Conservation (phyloP, 1,140 invertebrate species). For the Anoplolepis gracilipes region DNA sequence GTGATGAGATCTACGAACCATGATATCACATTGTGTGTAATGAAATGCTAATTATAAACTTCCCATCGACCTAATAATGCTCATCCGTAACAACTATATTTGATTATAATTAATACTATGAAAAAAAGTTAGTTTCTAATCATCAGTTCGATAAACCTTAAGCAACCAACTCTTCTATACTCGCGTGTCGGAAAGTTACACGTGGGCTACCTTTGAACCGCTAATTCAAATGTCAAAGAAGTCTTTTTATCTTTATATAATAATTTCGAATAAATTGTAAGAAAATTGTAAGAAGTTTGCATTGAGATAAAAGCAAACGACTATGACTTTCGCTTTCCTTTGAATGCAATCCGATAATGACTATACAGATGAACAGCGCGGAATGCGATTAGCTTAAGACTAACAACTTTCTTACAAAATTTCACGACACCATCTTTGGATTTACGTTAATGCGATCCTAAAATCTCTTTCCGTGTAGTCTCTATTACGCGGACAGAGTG, state of each 20-base stretch:
- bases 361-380: not conserved
- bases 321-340: no score
- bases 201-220: not conserved
- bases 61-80: not conserved
- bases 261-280: not conserved
- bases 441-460: slow-evolving; percentile 13
- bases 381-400: slow-evolving; percentile 71
- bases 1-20: slow-evolving; percentile 14
- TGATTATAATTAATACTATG: not conserved
- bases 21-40: slow-evolving; percentile 9
- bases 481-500: not conserved
- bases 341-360: no score
- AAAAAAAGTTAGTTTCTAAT: slow-evolving; percentile 17
- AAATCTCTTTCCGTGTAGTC: slow-evolving; percentile 18
- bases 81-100: not conserved
- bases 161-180: not conserved
- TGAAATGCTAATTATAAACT: slow-evolving; percentile 39
- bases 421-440: not conserved
- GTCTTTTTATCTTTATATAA: slow-evolving; percentile 19
- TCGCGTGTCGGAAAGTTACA: not conserved
- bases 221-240: not conserved
- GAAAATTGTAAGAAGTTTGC: not conserved
- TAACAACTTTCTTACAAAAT: slow-evolving; percentile 75
- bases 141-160: not conserved
- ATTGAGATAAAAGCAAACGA: not conserved